Conservation (phyloP, 2,797 vertebrate species). For the Lemur catta region DNA sequence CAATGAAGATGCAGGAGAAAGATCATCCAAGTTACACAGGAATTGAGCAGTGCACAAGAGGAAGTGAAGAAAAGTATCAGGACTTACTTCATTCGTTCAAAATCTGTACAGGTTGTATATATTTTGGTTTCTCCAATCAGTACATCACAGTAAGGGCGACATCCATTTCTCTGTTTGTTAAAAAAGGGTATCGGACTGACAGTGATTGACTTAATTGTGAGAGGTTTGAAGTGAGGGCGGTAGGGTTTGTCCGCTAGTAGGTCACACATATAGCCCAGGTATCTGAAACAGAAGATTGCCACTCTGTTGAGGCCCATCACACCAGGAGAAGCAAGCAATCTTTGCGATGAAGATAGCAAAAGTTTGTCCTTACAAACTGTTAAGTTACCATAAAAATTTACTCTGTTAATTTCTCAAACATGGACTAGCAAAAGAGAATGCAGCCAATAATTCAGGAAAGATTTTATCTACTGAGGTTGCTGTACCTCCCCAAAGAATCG, state of each 20-base stretch:
- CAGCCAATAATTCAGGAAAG: neutral
- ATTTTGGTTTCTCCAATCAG: conserved; percentile 97
- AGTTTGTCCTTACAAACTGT: neutral
- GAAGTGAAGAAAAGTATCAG: neutral
- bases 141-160: conserved; percentile 97
- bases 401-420: neutral
- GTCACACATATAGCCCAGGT: conserved; percentile 97
- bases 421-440: neutral
- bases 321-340: neutral
- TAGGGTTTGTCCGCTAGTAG: conserved; percentile 96
- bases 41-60: neutral
- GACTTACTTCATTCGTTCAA: conserved; percentile 97
- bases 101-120: conserved; percentile 96
- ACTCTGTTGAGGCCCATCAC: neutral
- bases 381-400: neutral
- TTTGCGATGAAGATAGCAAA: neutral
- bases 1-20: neutral
- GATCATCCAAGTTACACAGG: neutral
- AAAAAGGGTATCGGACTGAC: conserved; percentile 96
- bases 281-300: conserved; percentile 84
- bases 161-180: conserved; percentile 98
- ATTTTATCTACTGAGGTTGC: neutral
- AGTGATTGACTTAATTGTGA: conserved; percentile 93
- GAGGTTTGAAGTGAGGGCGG: conserved; percentile 94
- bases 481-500: neutral